Base-by-base conservation (phyloP, 2,888 invertebrate species). In the Gandaritis pyraliata region DNA sequence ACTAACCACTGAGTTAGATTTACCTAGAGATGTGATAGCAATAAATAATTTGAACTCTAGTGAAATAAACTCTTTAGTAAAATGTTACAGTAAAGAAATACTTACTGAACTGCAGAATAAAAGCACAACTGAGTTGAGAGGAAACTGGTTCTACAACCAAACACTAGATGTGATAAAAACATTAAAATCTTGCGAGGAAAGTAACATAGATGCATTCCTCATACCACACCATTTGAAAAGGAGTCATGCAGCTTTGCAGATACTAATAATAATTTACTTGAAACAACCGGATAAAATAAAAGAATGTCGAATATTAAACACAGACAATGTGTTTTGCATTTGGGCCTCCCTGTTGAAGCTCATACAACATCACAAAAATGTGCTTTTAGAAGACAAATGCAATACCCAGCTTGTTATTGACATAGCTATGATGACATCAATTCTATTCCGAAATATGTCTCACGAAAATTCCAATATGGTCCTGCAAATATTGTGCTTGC, bases 81-180 rank as follows among this genome's bases (percentile, higher is more conserved):
- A 82, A 15, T 81, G 66, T 63, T 88, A 84, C 64, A 74, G 72
- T 56, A 64, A 74, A 58, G 72, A 85, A 36, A 83, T 90, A 61
- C 12, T 84, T 11, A 46, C 61, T 51, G 64, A 76, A 12, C 73
- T 85, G 36, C 53, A 76, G 55, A 72, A 56, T 29, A 72, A 71
- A 33, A 68, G 65, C 61, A 11, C 43, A 15, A 49, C 64, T 23
- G 65, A 77, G 65, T 67, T 82, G 11, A 71, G 73, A 69, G 79
- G 85, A 54, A 80, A 78, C 58, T 86, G 84, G 84, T 77, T 77
- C 71, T 88, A 81, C 57, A 80, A 72, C 38, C 79, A 87, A 77
- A 64, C 78, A 43, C 36, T 84, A 12, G 71, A 74, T 63, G 79
- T 84, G 0, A 68, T 90, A 33, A 71, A 74, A 47, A 77, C 76